phyloP scores from a whole-genome alignment of 2,113 vertebrate species.

The Ammodramus savannarum region DNA sequence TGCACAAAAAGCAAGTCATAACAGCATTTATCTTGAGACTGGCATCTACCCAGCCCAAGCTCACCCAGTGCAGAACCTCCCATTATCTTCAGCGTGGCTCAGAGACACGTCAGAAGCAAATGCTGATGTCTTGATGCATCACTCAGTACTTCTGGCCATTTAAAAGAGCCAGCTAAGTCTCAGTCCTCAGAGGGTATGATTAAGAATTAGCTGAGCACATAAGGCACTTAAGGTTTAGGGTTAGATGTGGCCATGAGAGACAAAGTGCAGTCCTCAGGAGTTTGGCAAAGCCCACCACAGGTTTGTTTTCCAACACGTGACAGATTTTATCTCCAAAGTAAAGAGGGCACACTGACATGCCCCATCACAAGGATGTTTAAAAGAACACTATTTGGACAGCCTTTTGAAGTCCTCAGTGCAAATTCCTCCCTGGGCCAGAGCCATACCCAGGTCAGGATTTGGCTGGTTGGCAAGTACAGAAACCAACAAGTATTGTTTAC shows the following conservation, averaged over 20 bases:
- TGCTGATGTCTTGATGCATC: not conserved
- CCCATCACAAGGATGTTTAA: not conserved
- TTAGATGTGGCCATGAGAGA: not conserved
- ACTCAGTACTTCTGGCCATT: not conserved
- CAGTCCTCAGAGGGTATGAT: not conserved
- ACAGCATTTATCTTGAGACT: not conserved
- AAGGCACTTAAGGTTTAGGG: not conserved
- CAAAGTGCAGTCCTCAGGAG: not conserved
- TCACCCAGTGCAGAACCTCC: not conserved
- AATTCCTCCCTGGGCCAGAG: not conserved
- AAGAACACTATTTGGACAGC: not conserved
- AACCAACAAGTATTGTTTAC: slow-evolving; percentile 7
- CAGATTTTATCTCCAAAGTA: not conserved
- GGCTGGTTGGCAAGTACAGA: not conserved
- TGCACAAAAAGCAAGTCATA: not conserved
- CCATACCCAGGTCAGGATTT: not conserved
- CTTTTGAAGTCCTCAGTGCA: not conserved
- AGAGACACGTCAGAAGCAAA: not conserved
- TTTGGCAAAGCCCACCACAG: not conserved
- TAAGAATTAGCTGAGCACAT: not conserved
- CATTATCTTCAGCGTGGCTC: not conserved
- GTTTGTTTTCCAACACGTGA: not conserved
- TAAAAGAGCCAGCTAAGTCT: not conserved
- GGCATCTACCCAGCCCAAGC: not conserved
- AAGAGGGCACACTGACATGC: not conserved